phyloP scores from a whole-genome alignment of 2,113 vertebrate species.

The Melierax canorus region DNA sequence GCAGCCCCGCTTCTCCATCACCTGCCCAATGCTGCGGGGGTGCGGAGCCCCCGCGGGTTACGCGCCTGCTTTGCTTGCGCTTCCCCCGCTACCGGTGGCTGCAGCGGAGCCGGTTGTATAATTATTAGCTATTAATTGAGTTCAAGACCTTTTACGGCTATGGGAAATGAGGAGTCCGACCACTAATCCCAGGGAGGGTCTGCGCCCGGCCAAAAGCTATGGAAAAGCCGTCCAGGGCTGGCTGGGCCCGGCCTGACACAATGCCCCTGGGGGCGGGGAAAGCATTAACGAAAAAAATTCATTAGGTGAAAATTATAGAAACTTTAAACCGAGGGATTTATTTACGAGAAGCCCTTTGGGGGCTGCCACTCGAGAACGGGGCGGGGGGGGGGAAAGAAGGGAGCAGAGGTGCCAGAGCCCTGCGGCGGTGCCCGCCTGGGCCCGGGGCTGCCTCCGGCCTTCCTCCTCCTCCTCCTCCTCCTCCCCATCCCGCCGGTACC shows the following conservation, averaged over 20 bases:
- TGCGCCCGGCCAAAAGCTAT: neutral
- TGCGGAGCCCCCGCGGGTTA: too few relatives aligned
- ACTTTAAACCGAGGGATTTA: neutral
- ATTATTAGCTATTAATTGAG: conserved; percentile 94
- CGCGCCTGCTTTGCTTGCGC: neutral
- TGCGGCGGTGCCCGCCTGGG: too few relatives aligned
- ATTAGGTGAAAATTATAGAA: conserved; percentile 38
- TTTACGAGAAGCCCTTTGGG: neutral
- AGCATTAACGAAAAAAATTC: neutral
- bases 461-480: too few relatives aligned
- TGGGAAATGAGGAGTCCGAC: conserved; percentile 83
- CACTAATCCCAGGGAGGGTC: conserved; percentile 73
- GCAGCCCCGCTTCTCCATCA: too few relatives aligned
- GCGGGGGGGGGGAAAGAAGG: too few relatives aligned
- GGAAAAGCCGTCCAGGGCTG: conserved; percentile 24
- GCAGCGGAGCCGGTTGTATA: conserved; percentile 71
- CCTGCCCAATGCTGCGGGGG: too few relatives aligned
- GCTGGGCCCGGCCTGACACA: conserved; percentile 16
- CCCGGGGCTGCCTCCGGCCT: too few relatives aligned
- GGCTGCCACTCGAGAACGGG: neutral
- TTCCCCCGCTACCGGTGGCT: conserved; percentile 43
- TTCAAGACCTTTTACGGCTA: conserved; percentile 84
- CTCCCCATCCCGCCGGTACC: too few relatives aligned
- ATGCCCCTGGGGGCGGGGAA: neutral
- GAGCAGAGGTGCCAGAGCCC: too few relatives aligned